Percentiles rank a stretch among this genome's conserved stretches.
phyloP scores from a whole-genome alignment of 92 coral and sea anemone species.

The Zoanthus sociatus region DNA sequence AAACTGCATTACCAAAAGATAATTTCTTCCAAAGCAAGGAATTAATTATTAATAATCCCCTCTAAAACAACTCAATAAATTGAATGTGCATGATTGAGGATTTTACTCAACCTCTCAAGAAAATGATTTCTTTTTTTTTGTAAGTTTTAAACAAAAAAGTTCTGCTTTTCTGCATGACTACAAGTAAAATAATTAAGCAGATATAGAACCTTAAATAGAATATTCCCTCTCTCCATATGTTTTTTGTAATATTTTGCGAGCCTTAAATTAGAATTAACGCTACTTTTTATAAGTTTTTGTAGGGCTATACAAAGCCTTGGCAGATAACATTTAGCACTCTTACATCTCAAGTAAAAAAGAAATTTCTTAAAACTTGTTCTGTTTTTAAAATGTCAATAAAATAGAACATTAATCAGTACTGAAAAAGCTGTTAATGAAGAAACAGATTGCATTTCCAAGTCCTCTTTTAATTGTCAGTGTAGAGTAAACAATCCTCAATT shows the following conservation, averaged over 20 bases:
- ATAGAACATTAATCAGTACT: not conserved
- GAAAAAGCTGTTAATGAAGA: not conserved
- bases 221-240: no score
- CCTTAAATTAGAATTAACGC: not conserved
- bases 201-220: not conserved
- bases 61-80: not conserved
- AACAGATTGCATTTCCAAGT: conserved; percentile 1
- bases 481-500: not conserved
- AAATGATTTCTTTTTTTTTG: not conserved
- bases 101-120: not conserved
- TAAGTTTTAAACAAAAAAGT: not conserved
- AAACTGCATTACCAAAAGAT: conserved; percentile 11
- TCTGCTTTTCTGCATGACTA: not conserved
- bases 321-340: no score
- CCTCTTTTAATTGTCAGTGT: not conserved
- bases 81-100: not conserved
- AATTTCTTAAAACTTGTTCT: not conserved
- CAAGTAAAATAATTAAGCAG: no score
- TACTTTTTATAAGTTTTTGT: not conserved
- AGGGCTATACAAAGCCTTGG: not conserved
- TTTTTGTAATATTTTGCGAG: not conserved
- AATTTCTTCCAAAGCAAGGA: not conserved
- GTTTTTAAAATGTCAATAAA: not conserved
- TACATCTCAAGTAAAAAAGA: not conserved
- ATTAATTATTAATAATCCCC: not conserved